Base-by-base conservation (phyloP, 2,888 invertebrate genomes). In the Sisyra nigra region DNA sequence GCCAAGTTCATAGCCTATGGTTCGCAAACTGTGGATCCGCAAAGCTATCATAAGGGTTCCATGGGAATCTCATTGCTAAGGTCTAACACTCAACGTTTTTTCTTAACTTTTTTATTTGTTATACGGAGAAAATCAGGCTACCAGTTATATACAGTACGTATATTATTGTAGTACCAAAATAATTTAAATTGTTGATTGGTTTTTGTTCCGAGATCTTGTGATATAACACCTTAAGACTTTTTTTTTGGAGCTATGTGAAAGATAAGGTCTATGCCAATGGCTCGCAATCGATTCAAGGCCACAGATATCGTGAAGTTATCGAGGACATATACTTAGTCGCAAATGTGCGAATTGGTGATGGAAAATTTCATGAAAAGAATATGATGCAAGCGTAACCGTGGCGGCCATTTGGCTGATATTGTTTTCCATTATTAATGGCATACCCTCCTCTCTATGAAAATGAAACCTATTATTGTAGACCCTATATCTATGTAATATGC, bases 321-420 rank as follows among this genome's bases (percentile, higher is more conserved):
- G 24, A 24, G 24, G 24, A 24, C 7, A 24, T 24, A n/a, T n/a
- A n/a, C n/a, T n/a, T 15, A 17, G 38, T 43, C 3, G 43, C 43
- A 15, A 45, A 11, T 44, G n/a, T 19, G 44, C 38, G 37, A 37
- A 29, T 40, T 36, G 40, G 47, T 47, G 14, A 45, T 47, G 40
- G 40, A 45, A 47, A 45, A 47, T 47, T 47, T 45, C 42, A 41
- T 41, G 39, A 39, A 45, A 47, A 40, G 45, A 42, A 42, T 42
- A 38, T 40, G 40, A 38, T 42, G 9, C 40, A 42, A 42, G 40
- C 35, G 38, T 32, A 42, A 42, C 35, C 30, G 38, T 32, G 34
- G 32, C 14, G 33, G 37, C 10, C 32, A 44, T 44, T 38, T 44
- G 10, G 44, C 30, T 44, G 15, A 37, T 37, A 19, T 37, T 5